Percentiles rank a stretch among this genome's conserved stretches.
phyloP scores from a whole-genome alignment of 1,140 invertebrate genomes.

The Macrotrachela quadricornifera region DNA sequence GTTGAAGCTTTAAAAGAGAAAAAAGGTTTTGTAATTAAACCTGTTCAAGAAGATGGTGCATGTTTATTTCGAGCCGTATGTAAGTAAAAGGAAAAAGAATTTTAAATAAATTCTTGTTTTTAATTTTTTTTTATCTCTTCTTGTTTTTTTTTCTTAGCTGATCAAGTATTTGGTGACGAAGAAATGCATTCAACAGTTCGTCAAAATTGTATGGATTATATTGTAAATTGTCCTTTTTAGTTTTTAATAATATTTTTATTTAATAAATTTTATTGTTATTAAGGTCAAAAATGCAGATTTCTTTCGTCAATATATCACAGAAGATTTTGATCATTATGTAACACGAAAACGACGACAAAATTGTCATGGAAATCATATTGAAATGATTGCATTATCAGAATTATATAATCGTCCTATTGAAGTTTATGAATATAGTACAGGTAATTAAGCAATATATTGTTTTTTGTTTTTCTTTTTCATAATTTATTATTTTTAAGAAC shows the following conservation, averaged over 20 bases:
- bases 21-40: constrained; percentile 54
- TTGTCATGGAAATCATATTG: constrained; percentile 76
- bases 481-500: constrained; percentile 31
- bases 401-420: constrained; percentile 73
- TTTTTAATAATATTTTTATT: constrained; percentile 9
- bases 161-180: constrained; percentile 77
- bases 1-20: constrained; percentile 28
- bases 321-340: constrained; percentile 68
- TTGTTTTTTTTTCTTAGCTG: constrained; percentile 44
- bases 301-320: constrained; percentile 75
- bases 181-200: constrained; percentile 66
- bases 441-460: no score
- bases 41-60: constrained; percentile 74
- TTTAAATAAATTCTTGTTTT: no score
- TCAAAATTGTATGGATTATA: constrained; percentile 74
- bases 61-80: constrained; percentile 66
- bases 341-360: constrained; percentile 41
- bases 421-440: constrained; percentile 61
- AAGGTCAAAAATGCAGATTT: constrained; percentile 62
- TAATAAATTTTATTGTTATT: no score
- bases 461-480: no score
- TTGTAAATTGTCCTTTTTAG: constrained; percentile 38
- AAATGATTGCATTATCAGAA: constrained; percentile 78
- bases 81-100: constrained; percentile 18
- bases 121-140: no score